These are phyloP conservation scores for Neodontobutis hainanensis DNA, from an alignment of 2,113 vertebrate genomes.

Conservation along the genomic window DNA sequence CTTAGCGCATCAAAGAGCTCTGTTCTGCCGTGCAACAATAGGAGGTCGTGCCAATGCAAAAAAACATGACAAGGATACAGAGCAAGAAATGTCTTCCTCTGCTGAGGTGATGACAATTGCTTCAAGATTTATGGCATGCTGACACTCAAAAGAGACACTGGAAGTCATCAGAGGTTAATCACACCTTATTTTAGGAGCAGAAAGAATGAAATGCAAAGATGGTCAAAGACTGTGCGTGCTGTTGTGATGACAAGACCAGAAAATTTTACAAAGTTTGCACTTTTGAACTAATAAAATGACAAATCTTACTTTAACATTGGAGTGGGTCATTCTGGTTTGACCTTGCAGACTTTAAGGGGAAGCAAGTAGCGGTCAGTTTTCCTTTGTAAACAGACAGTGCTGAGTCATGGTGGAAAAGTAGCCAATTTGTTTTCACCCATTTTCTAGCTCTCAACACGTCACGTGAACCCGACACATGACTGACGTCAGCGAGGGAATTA, in stretches of 20 bases:
- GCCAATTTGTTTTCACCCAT: conserved; percentile 27
- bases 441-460: conserved; percentile 48
- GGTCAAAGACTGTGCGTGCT: too few relatives aligned
- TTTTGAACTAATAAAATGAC: conserved; percentile 11
- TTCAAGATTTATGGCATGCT: conserved; percentile 67
- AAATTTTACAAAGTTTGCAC: conserved; percentile 4
- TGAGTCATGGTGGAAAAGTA: conserved; percentile 55
- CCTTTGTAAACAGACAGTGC: conserved; percentile 41
- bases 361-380: conserved; percentile 23
- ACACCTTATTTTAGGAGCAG: background rate
- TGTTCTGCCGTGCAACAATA: conserved; percentile 73
- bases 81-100: conserved; percentile 72
- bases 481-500: conserved; percentile 77
- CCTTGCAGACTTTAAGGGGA: conserved; percentile 39
- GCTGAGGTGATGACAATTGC: conserved; percentile 66
- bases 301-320: background rate
- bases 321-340: conserved; percentile 1
- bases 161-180: conserved; percentile 31
- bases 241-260: background rate
- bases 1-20: conserved; percentile 81
- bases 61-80: conserved; percentile 78
- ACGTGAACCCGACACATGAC: conserved; percentile 51
- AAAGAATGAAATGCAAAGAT: background rate
- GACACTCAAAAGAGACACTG: conserved; percentile 34
- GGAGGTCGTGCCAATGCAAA: conserved; percentile 61